Evolutionary conservation across 2,888 invertebrate genomes (phyloP).

Genomic region (Cheiracanthium punctorium): DNA sequence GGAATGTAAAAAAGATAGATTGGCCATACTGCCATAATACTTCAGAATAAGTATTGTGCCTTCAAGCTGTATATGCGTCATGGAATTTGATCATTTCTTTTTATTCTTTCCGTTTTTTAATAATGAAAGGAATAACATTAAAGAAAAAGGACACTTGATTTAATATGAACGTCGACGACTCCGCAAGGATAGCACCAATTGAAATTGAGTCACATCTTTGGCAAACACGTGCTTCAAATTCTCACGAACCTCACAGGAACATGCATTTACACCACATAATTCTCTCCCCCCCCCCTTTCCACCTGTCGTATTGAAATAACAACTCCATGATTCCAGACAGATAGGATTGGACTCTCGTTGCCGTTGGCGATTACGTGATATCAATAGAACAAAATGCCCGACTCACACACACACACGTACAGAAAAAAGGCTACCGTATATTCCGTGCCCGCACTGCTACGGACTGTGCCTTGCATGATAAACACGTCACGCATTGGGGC

Average conservation of each 20-base stretch:
- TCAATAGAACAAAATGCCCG: background rate
- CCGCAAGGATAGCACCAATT: background rate
- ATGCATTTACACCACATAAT: conserved; percentile 5
- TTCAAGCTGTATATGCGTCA: too few species aligned
- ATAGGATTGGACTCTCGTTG: background rate
- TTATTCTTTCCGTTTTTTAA: too few species aligned
- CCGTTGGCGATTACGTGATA: background rate
- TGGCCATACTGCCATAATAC: too few species aligned
- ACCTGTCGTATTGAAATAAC: background rate
- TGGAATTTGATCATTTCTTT: too few species aligned
- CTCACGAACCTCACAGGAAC: background rate
- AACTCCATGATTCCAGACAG: background rate
- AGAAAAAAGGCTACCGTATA: background rate
- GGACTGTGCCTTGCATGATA: conserved; percentile 12
- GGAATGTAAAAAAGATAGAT: too few species aligned
- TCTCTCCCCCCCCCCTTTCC: background rate
- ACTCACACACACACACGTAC: too few species aligned
- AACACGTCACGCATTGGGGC: conserved; percentile 18
- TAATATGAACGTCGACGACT: background rate
- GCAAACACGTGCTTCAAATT: background rate
- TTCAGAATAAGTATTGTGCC: too few species aligned
- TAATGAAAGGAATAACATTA: too few species aligned
- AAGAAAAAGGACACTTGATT: background rate
- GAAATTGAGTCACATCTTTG: conserved; percentile 12
- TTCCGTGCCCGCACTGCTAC: conserved; percentile 11